These are phyloP conservation scores for Todus mexicanus DNA, from an alignment of 2,797 vertebrate genomes.

Conservation along the genomic window DNA sequence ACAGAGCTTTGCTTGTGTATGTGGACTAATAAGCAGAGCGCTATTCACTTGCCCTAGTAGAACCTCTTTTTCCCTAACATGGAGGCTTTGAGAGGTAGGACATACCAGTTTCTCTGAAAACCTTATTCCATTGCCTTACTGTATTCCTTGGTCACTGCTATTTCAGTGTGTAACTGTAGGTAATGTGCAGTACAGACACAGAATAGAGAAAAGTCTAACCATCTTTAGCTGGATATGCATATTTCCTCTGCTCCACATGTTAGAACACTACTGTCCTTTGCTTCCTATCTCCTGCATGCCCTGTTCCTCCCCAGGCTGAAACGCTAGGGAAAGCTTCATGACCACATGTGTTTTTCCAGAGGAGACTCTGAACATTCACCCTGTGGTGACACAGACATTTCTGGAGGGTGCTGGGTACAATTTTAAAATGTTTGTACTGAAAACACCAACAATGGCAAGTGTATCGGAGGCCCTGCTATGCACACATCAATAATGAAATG, in stretches of 20 bases:
- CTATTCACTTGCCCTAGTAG: neutral
- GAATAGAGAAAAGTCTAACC: neutral
- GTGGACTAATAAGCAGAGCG: neutral
- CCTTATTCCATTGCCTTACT: neutral
- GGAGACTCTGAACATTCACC: neutral
- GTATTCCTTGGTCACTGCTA: neutral
- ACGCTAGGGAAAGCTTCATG: neutral
- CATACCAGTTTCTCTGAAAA: neutral
- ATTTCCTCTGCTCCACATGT: neutral
- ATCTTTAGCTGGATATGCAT: neutral
- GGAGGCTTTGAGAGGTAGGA: neutral
- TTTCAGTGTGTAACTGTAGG: neutral
- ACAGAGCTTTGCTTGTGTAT: neutral
- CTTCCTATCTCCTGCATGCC: neutral
- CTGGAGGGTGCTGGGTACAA: neutral
- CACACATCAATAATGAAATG: neutral
- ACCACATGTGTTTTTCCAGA: neutral
- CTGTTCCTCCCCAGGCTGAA: neutral
- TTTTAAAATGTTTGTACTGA: neutral
- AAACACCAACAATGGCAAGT: neutral
- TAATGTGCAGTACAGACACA: neutral
- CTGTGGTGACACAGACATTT: neutral
- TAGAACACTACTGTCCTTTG: neutral
- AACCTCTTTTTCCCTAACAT: neutral
- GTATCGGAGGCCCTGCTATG: neutral